These are phyloP conservation scores for Kuschelorhynchus macadamiae DNA, from an alignment of 2,888 invertebrate species.

Conservation along the genomic window DNA sequence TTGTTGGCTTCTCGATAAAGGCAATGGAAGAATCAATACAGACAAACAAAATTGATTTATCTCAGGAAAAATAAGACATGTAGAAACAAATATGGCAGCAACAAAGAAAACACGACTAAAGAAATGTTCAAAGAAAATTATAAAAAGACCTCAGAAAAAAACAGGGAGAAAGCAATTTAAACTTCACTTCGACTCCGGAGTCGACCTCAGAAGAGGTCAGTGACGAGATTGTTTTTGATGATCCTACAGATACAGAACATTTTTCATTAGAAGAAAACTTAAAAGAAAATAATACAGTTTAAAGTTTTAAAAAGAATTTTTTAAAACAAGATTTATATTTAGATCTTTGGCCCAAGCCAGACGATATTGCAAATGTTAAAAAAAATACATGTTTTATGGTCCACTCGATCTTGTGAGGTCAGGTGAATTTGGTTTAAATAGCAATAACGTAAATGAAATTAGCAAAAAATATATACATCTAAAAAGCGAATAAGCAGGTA, in stretches of 20 bases:
- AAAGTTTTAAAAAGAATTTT: not conserved
- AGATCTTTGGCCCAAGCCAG: constrained; percentile 6
- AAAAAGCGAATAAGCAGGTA: not conserved
- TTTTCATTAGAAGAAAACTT: constrained; percentile 16
- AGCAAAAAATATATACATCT: not conserved
- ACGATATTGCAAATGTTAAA: constrained; percentile 8
- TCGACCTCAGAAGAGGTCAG: constrained; percentile 13
- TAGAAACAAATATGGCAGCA: too few relatives aligned
- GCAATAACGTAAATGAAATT: constrained; percentile 1
- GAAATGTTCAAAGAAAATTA: too few relatives aligned
- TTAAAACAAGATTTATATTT: not conserved
- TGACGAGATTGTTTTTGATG: constrained; percentile 16
- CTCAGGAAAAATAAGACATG: too few relatives aligned
- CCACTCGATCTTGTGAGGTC: not conserved
- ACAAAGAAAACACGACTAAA: too few relatives aligned
- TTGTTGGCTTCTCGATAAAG: too few relatives aligned
- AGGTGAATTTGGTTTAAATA: constrained; percentile 2
- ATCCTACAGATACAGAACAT: constrained; percentile 15
- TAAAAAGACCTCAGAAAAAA: too few relatives aligned
- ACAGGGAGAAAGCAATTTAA: too few relatives aligned
- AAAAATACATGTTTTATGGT: constrained; percentile 12
- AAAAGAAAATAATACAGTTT: not conserved
- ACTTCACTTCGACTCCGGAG: constrained; percentile 1
- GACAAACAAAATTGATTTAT: too few relatives aligned
- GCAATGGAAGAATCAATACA: too few relatives aligned